Evolutionary conservation across 2,888 invertebrate genomes (phyloP).

Genomic region (Eudasyphora cyanicolor): DNA sequence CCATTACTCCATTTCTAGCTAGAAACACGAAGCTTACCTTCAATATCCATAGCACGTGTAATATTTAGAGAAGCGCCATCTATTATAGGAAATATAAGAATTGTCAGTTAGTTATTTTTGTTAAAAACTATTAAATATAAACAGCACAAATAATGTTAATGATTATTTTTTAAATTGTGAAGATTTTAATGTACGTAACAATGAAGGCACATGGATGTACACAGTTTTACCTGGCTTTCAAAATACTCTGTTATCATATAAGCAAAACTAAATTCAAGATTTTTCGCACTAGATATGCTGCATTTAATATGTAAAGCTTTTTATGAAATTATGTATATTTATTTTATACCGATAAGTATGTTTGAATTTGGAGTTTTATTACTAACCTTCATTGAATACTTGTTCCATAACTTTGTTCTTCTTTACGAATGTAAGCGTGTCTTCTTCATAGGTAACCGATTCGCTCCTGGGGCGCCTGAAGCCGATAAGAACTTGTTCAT

Average conservation of each 20-base stretch:
- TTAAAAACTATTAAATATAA: neutral
- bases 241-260: constrained; percentile 80
- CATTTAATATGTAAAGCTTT: constrained; percentile 37
- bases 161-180: constrained; percentile 15
- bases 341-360: too few relatives aligned
- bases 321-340: constrained; percentile 42
- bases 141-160: constrained; percentile 34
- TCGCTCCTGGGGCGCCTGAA: constrained; percentile 81
- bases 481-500: constrained; percentile 82
- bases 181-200: constrained; percentile 22
- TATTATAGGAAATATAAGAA: constrained; percentile 74
- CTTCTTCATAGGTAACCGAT: constrained; percentile 83
- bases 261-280: constrained; percentile 69
- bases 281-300: constrained; percentile 23
- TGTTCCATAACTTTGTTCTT: constrained; percentile 85
- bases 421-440: constrained; percentile 86
- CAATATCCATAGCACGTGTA: constrained; percentile 84
- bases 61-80: constrained; percentile 88
- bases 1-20: neutral
- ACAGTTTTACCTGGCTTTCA: constrained; percentile 76
- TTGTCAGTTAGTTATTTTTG: constrained; percentile 2
- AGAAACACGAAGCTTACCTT: constrained; percentile 75
- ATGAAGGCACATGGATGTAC: constrained; percentile 35
- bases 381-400: constrained; percentile 81
- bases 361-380: neutral